Percentiles rank a stretch among this genome's conserved stretches.
Conservation (phyloP, 2,113 vertebrate species). For the Pao palembangensis region DNA sequence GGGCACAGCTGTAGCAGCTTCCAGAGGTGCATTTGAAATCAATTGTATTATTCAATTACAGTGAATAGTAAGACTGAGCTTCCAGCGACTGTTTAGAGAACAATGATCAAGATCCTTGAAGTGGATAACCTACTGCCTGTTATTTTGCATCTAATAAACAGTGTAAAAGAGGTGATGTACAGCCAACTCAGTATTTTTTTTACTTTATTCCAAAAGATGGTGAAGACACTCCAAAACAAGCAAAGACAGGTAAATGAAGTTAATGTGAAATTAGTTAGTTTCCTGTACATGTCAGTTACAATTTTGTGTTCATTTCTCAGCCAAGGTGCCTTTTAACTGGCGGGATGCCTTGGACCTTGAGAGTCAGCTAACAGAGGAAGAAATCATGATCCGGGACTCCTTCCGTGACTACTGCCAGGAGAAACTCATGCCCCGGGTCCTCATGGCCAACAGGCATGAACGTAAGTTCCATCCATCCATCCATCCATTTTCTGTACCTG, state of each 20-base stretch:
- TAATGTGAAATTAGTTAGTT: background rate
- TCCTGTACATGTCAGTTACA: background rate
- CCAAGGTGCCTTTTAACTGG: conserved; percentile 75
- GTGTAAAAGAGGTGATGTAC: too few species aligned
- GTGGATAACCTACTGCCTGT: background rate
- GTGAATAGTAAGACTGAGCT: background rate
- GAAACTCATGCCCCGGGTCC: conserved; percentile 83
- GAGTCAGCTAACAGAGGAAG: conserved; percentile 80
- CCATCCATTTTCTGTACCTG: too few species aligned
- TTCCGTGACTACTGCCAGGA: conserved; percentile 86
- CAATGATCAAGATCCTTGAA: background rate
- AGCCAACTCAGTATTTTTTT: background rate
- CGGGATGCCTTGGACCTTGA: conserved; percentile 78
- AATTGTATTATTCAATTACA: background rate
- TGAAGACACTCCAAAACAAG: conserved; percentile 43
- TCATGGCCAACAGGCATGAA: conserved; percentile 87
- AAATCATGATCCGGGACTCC: conserved; percentile 84
- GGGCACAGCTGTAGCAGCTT: conserved; percentile 49
- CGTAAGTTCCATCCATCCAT: too few species aligned
- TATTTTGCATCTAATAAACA: background rate
- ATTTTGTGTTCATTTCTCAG: conserved; percentile 44
- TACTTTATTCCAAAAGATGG: conserved; percentile 35
- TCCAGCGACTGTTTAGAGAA: background rate
- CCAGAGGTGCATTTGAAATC: conserved; percentile 20
- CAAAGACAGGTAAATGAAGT: conserved; percentile 49